Conservation (phyloP, 2,113 vertebrate species). For the Bubo bubo region DNA sequence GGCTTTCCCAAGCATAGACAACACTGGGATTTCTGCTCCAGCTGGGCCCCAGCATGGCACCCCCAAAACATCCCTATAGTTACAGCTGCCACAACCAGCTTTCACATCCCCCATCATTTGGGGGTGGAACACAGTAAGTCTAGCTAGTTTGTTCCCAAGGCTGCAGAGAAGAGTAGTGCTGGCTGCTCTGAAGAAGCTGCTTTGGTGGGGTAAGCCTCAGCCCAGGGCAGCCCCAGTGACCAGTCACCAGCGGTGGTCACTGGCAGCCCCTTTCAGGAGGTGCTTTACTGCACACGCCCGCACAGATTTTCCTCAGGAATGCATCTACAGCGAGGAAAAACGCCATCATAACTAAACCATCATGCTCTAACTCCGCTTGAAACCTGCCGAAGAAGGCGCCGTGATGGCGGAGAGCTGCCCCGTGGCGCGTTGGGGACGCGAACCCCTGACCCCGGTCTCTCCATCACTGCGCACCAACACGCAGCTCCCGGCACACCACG, state of each 20-base stretch:
- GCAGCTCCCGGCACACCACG: fast-evolving
- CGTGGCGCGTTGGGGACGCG: fast-evolving
- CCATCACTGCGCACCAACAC: fast-evolving
- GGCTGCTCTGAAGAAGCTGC: background rate
- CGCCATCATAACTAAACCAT: fast-evolving
- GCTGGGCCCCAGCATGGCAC: no score
- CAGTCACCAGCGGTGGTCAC: fast-evolving
- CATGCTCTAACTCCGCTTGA: fast-evolving
- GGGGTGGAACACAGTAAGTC: background rate
- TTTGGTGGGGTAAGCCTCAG: fast-evolving
- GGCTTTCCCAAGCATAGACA: background rate
- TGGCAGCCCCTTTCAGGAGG: background rate
- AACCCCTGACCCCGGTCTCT: fast-evolving
- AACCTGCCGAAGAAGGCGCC: fast-evolving
- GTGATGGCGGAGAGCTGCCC: fast-evolving
- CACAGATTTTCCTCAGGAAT: background rate
- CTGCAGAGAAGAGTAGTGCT: no score
- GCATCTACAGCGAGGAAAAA: fast-evolving
- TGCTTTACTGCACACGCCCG: fast-evolving
- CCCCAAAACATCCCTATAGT: background rate
- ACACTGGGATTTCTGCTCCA: fast-evolving
- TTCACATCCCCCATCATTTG: background rate
- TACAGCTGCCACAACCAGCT: background rate
- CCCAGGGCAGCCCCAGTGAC: fast-evolving
- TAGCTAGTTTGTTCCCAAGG: no score